Evolutionary conservation across 2,797 vertebrate species (phyloP).

Genomic region (Argya squamiceps): DNA sequence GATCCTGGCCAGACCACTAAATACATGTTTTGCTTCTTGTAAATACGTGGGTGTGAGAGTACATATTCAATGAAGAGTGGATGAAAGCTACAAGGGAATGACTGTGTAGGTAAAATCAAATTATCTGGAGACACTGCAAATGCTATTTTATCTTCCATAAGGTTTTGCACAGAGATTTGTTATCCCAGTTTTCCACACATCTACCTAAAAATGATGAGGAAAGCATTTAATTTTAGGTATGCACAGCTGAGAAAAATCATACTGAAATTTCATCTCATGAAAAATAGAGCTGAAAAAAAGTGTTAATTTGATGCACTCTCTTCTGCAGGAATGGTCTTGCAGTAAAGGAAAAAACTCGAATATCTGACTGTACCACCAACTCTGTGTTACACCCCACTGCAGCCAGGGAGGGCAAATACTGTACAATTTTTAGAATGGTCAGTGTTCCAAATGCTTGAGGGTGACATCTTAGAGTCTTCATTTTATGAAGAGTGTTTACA

Average conservation of each 20-base stretch:
- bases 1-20: not conserved
- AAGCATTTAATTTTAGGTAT: not conserved
- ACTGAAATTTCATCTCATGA: not conserved
- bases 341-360: not conserved
- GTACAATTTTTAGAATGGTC: not conserved
- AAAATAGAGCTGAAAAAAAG: not conserved
- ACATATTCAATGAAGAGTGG: not conserved
- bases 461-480: not conserved
- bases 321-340: not conserved
- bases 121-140: not conserved
- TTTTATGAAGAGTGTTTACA: not conserved
- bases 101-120: not conserved
- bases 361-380: not conserved
- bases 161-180: not conserved
- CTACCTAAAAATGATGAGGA: not conserved
- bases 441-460: not conserved
- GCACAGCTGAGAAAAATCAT: not conserved
- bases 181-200: not conserved
- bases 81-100: not conserved
- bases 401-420: not conserved
- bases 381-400: not conserved
- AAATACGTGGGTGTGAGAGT: not conserved
- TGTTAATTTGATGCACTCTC: not conserved
- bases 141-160: not conserved
- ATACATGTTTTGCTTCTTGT: not conserved